Evolutionary conservation across 2,113 vertebrate species (phyloP).

Genomic region (Zapus hudsonius): DNA sequence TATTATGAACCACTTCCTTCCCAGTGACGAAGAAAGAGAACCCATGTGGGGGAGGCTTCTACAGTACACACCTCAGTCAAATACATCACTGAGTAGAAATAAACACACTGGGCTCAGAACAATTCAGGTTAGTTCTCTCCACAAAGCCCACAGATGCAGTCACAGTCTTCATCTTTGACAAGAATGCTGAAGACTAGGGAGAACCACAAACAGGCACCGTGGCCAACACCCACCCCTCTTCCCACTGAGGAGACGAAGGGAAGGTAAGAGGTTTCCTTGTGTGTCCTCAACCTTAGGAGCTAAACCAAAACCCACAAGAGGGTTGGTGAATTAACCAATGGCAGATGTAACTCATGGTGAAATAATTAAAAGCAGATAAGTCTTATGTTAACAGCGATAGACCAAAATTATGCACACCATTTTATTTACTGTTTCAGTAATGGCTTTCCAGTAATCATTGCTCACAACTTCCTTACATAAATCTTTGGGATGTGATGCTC

Average conservation of each 20-base stretch:
- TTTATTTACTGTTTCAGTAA: conserved; percentile 48
- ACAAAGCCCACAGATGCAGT: conserved; percentile 39
- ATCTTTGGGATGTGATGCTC: conserved; percentile 42
- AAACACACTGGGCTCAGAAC: conserved; percentile 10
- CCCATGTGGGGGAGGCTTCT: background rate
- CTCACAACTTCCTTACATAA: conserved; percentile 43
- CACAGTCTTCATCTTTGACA: conserved; percentile 50
- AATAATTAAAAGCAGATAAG: conserved; percentile 54
- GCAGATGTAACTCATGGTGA: conserved; percentile 24
- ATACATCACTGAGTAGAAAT: background rate
- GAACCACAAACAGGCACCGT: background rate
- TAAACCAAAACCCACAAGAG: conserved; percentile 56
- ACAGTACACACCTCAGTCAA: background rate
- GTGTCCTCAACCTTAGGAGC: conserved; percentile 16
- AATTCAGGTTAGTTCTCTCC: conserved; percentile 28
- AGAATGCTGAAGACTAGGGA: conserved; percentile 41
- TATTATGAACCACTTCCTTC: conserved; percentile 63
- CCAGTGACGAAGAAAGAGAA: conserved; percentile 59
- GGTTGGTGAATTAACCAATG: conserved; percentile 58
- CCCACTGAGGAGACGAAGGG: conserved; percentile 56
- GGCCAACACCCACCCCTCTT: conserved; percentile 9
- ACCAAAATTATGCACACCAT: conserved; percentile 31
- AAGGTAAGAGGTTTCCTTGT: conserved; percentile 31
- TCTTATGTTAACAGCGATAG: conserved; percentile 15
- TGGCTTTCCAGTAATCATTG: conserved; percentile 21